A percentile compares a stretch with the other conserved stretches of the same genome.
Evolutionary conservation across 2,113 vertebrate genomes (phyloP).

Genomic region (Microtus ochrogaster): DNA sequence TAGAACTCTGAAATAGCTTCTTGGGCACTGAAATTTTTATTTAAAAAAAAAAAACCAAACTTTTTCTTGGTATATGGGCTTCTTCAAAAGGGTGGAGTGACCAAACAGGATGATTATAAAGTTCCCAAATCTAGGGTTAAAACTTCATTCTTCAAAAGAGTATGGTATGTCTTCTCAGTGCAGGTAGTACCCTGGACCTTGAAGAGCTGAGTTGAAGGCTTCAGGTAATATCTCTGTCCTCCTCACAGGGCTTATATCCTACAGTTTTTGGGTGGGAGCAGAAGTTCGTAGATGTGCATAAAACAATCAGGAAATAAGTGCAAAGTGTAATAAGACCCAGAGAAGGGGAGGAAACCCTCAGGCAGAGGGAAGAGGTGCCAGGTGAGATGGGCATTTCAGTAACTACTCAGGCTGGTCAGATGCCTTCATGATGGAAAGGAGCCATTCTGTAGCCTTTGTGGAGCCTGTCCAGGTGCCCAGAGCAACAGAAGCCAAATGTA

Average conservation of each 20-base stretch:
- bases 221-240: neutral
- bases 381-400: accelerated
- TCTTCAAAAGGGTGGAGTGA: neutral
- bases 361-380: accelerated
- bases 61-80: neutral
- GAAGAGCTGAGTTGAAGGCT: neutral
- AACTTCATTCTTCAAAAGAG: neutral
- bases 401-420: neutral
- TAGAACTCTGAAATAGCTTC: neutral
- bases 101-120: neutral
- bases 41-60: no score
- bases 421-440: neutral
- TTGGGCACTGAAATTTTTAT: no score
- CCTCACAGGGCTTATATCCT: accelerated
- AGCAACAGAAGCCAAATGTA: neutral
- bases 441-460: neutral
- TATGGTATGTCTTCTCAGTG: accelerated
- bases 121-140: neutral
- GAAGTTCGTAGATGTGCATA: neutral
- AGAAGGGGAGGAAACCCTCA: neutral
- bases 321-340: accelerated
- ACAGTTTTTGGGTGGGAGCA: neutral
- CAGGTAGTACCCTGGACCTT: neutral
- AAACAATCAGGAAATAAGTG: neutral
- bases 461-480: accelerated